A percentile compares a stretch with the other conserved stretches of the same genome.
Evolutionary conservation across 2,888 invertebrate species (phyloP).

Genomic region (Drosophila kanekoi): DNA sequence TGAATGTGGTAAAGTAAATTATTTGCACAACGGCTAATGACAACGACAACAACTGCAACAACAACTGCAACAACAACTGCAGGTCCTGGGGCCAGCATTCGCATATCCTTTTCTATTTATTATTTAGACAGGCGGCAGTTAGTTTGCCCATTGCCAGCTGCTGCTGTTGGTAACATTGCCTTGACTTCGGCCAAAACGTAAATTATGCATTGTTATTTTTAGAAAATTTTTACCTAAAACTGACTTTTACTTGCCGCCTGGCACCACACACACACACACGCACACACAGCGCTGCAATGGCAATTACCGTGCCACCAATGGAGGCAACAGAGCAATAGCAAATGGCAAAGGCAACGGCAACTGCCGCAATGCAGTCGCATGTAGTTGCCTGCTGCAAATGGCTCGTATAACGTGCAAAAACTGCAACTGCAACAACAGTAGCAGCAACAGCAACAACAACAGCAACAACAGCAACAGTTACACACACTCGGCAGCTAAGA

Average conservation of each 20-base stretch:
- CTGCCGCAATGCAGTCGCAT: conserved; percentile 77
- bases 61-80: conserved; percentile 15
- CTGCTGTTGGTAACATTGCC: conserved; percentile 44
- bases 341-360: conserved; percentile 38
- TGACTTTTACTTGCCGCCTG: conserved; percentile 44
- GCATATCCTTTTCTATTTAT: conserved; percentile 70
- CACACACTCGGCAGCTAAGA: conserved; percentile 57
- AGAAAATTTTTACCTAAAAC: conserved; percentile 70
- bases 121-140: conserved; percentile 77
- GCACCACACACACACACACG: conserved; percentile 13
- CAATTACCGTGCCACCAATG: too few relatives aligned
- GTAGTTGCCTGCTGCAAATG: conserved; percentile 77
- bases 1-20: conserved; percentile 81
- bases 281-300: too few relatives aligned
- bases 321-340: too few relatives aligned
- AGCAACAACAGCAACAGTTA: conserved; percentile 33
- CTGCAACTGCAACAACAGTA: conserved; percentile 68
- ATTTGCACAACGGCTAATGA: conserved; percentile 81
- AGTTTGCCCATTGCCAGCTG: conserved; percentile 67
- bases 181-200: conserved; percentile 54
- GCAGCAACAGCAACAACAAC: conserved; percentile 28
- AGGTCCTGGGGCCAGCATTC: conserved; percentile 42
- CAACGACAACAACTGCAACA: conserved; percentile 61
- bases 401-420: conserved; percentile 80
- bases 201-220: conserved; percentile 80